These are phyloP conservation scores for Geothlypis trichas DNA, from an alignment of 2,113 vertebrate species.

Conservation along the genomic window DNA sequence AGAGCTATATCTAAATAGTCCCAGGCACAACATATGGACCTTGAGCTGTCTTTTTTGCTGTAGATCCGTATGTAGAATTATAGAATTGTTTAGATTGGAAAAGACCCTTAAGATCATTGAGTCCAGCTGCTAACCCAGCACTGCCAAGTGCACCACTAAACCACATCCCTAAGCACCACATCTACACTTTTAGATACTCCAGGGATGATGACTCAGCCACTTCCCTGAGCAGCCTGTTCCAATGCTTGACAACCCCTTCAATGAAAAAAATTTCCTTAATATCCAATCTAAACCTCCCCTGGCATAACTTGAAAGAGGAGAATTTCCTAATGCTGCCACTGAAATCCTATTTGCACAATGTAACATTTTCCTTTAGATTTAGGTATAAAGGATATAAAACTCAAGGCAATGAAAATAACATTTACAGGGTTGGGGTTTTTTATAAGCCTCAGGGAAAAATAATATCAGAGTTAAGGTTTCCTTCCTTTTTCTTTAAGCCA, in stretches of 20 bases:
- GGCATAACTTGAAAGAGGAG: neutral
- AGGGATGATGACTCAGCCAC: neutral
- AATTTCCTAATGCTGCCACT: neutral
- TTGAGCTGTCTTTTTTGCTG: neutral
- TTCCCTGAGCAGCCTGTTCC: neutral
- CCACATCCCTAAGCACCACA: neutral
- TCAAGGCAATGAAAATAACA: neutral
- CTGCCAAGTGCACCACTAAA: neutral
- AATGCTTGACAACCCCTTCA: neutral
- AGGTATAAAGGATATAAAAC: neutral
- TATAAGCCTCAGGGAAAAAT: neutral
- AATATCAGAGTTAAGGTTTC: neutral
- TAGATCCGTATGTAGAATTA: neutral
- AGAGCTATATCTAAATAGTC: neutral
- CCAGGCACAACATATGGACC: neutral
- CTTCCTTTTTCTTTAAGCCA: conserved; percentile 19
- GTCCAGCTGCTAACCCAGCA: neutral
- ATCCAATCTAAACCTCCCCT: neutral
- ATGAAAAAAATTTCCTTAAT: neutral
- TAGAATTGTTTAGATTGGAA: neutral
- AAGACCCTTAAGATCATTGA: neutral
- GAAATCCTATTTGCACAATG: conserved; percentile 5
- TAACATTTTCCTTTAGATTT: conserved; percentile 17
- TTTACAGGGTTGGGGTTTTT: neutral
- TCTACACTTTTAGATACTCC: neutral